Evolutionary conservation across 2,888 invertebrate genomes (phyloP).

Genomic region (Physocephala rufipes): DNA sequence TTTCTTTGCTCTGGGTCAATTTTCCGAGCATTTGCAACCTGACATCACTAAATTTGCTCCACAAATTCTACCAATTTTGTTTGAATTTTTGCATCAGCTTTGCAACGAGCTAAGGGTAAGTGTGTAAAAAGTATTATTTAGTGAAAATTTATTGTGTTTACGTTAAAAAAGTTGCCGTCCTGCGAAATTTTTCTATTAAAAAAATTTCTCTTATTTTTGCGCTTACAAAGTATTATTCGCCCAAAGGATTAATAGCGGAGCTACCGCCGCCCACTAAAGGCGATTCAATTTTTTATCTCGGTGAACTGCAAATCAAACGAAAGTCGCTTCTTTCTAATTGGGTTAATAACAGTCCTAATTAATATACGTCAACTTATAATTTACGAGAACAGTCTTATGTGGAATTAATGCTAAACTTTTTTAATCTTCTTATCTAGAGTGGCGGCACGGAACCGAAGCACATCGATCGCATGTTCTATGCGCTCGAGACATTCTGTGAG

Average conservation of each 20-base stretch:
- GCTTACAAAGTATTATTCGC: slow-evolving; percentile 35
- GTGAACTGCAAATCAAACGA: slow-evolving; percentile 61
- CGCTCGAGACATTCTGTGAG: slow-evolving; percentile 81
- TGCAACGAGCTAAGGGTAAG: slow-evolving; percentile 68
- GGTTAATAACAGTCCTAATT: slow-evolving; percentile 47
- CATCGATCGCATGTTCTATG: slow-evolving; percentile 79
- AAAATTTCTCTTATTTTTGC: slow-evolving; percentile 35
- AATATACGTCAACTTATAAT: slow-evolving; percentile 9
- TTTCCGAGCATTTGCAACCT: slow-evolving; percentile 82
- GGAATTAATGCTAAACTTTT: slow-evolving; percentile 34
- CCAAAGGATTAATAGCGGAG: slow-evolving; percentile 35
- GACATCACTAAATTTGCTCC: slow-evolving; percentile 78
- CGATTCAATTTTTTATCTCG: slow-evolving; percentile 59
- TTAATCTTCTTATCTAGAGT: slow-evolving; percentile 52
- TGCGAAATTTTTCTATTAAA: slow-evolving; percentile 30
- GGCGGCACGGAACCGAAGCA: slow-evolving; percentile 72
- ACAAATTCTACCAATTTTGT: slow-evolving; percentile 77
- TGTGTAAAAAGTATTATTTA: slow-evolving; percentile 19
- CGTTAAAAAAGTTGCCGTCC: slow-evolving; percentile 9
- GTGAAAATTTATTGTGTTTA: neutral
- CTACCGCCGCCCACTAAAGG: slow-evolving; percentile 48
- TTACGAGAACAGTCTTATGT: slow-evolving; percentile 12
- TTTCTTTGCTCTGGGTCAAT: slow-evolving; percentile 82
- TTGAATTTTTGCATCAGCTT: slow-evolving; percentile 74
- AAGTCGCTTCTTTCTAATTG: slow-evolving; percentile 61